phyloP scores from a whole-genome alignment of 2,888 invertebrate species.

The Rhorus exstirpatorius region DNA sequence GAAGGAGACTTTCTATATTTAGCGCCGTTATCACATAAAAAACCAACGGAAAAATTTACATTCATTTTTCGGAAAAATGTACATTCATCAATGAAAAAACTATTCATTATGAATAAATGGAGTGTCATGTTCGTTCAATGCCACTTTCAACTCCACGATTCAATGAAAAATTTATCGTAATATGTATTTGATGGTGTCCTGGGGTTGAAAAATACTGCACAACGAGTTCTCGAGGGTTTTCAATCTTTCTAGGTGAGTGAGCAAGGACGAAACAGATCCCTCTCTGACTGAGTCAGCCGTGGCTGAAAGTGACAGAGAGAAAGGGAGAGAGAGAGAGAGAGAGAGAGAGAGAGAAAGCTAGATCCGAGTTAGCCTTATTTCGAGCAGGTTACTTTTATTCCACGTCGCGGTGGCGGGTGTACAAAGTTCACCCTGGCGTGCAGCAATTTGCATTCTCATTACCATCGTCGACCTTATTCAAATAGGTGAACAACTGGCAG shows the following conservation, averaged over 20 bases:
- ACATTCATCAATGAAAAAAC: neutral
- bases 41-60: too few species aligned
- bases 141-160: neutral
- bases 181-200: neutral
- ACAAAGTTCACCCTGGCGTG: constrained; percentile 75
- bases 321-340: neutral
- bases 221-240: constrained; percentile 33
- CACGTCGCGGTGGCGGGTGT: constrained; percentile 59
- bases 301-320: neutral
- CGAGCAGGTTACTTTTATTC: constrained; percentile 74
- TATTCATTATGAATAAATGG: neutral
- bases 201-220: constrained; percentile 11
- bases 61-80: neutral
- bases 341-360: constrained; percentile 6
- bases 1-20: neutral
- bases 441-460: constrained; percentile 84
- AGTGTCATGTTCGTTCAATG: neutral
- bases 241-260: constrained; percentile 23
- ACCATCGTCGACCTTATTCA: constrained; percentile 83
- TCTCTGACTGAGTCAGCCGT: neutral
- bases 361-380: constrained; percentile 54
- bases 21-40: too few species aligned
- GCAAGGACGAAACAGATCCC: neutral
- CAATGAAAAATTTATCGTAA: neutral
- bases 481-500: constrained; percentile 80